Evolutionary conservation across 2,113 vertebrate species (phyloP), one percentile per base, ranked within the genome.

Genomic region (Oriolus oriolus): DNA sequence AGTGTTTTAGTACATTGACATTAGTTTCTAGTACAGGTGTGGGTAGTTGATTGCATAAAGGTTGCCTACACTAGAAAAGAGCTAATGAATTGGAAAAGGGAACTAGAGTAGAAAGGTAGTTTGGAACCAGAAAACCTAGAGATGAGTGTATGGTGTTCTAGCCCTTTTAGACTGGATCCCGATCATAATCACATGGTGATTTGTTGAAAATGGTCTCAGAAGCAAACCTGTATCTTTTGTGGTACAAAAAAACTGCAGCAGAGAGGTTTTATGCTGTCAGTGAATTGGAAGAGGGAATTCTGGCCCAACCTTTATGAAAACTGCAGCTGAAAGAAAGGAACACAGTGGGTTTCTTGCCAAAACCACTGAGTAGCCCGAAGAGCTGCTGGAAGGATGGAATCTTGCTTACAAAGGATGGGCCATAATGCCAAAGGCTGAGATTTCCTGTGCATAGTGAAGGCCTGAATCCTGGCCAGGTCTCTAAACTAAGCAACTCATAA

Each of bases 401-500:
- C 78, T 91, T 94, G 82, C 71, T 96, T 95, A 88, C 88, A 95
- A 90, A 93, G 65, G 92, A 92, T 94, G 77, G 76, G 10, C 89
- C 65, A 45, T 89, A 89, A 83, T 93, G 84, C 92, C 92, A 93
- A 56, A 96, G 89, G 73, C 90, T 96, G 92, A 95, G 86, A 96
- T 96, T 96, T 93, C 87, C 90, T 94, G 79, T 91, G 56, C 85
- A 52, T 66, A 86, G 70, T 23, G 56, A 93, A 93, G 79, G 64
- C 53, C 84, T 97, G 90, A 96, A 93, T 93, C n/a, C 77, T 91
- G 50, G 76, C 96, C 90, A 95, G 90, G 77, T 92, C 76, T 95
- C 89, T 91, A 93, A 94, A 94, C 88, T 93, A 95, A 92, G 77
- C 95, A 96, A 93, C 90, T 96, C 92, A 89, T 95, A 95, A 97